These are phyloP conservation scores for Oenanthe oenanthe DNA, from an alignment of 2,113 vertebrate species.

Conservation along the genomic window DNA sequence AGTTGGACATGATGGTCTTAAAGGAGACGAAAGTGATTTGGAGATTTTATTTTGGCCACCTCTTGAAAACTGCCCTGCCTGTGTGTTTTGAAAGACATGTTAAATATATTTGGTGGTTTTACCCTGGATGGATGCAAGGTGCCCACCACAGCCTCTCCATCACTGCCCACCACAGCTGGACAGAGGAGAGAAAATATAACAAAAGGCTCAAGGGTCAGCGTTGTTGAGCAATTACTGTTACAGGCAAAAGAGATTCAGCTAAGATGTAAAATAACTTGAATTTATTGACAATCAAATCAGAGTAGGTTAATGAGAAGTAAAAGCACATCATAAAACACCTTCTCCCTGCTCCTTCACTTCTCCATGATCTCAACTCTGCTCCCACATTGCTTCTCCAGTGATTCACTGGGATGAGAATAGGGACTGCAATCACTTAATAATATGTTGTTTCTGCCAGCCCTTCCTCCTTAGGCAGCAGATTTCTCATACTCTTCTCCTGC, in stretches of 20 bases:
- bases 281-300: not conserved
- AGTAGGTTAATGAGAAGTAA: not conserved
- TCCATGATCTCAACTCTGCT: not conserved
- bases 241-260: not conserved
- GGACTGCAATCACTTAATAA: not conserved
- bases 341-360: not conserved
- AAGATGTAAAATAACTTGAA: not conserved
- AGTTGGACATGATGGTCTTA: not conserved
- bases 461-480: not conserved
- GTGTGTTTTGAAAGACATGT: no score
- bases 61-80: not conserved
- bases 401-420: not conserved
- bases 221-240: not conserved
- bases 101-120: not conserved
- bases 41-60: not conserved
- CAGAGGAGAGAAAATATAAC: not conserved
- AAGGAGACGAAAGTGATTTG: not conserved
- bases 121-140: not conserved
- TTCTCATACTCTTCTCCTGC: not conserved
- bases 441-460: not conserved
- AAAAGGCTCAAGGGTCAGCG: not conserved
- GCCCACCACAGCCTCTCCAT: not conserved
- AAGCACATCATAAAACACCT: not conserved
- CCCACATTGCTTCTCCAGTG: not conserved
- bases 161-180: not conserved